A percentile compares a stretch with the other conserved stretches of the same genome.
These are phyloP conservation scores for Trichosurus vulpecula DNA, from an alignment of 2,797 vertebrate species.

Conservation along the genomic window DNA sequence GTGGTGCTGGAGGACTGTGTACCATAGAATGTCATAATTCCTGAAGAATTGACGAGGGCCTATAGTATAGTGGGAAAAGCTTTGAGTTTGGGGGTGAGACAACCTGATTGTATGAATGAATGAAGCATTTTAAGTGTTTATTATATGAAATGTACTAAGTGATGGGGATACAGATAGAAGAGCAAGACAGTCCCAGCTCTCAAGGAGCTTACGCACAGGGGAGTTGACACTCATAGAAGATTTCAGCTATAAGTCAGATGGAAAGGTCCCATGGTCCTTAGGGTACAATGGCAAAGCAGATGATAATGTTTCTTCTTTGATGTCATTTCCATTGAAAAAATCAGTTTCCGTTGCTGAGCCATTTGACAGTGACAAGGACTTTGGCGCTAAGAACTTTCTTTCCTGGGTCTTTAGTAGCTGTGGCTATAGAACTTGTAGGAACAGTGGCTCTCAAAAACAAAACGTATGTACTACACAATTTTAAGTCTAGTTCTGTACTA, in stretches of 20 bases:
- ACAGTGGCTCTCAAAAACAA: neutral
- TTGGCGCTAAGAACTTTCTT: neutral
- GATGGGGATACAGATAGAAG: neutral
- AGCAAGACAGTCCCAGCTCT: neutral
- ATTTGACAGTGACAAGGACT: neutral
- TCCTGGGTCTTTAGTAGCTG: neutral
- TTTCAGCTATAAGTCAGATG: neutral
- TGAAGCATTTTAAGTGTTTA: neutral
- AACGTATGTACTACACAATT: neutral
- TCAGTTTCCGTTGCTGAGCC: neutral
- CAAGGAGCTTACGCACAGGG: neutral
- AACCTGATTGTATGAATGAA: neutral
- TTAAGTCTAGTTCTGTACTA: neutral
- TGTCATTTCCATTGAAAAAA: neutral
- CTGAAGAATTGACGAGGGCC: neutral
- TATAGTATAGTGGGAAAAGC: neutral
- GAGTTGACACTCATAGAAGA: neutral
- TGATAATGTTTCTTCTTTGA: neutral
- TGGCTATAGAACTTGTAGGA: neutral
- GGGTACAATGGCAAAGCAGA: neutral
- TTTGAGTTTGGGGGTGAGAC: neutral
- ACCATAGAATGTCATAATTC: neutral
- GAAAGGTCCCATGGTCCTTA: neutral
- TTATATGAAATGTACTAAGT: neutral
- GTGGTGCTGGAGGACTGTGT: neutral